These are phyloP conservation scores for Alectoris magna DNA, from an alignment of 2,797 vertebrate genomes.

Conservation along the genomic window DNA sequence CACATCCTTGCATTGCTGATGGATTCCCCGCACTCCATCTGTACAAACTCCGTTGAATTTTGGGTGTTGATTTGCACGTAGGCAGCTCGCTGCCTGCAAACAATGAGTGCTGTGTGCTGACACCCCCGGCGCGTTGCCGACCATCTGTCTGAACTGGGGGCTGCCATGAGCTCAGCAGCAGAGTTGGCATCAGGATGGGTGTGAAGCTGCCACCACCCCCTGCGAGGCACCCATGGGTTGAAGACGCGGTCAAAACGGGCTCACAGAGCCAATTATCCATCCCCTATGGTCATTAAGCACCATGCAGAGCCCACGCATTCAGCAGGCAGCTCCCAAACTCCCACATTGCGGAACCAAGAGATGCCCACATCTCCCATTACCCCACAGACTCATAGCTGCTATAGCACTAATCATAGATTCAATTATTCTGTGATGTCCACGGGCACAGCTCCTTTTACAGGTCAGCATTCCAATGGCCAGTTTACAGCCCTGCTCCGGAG, in stretches of 20 bases:
- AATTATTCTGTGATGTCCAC: too few relatives aligned
- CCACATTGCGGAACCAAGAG: background rate
- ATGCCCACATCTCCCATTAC: background rate
- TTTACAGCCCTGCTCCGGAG: background rate
- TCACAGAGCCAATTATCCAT: background rate
- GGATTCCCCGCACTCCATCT: background rate
- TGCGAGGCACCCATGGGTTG: accelerated
- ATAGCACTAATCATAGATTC: too few relatives aligned
- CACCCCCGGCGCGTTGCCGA: background rate
- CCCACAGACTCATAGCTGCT: too few relatives aligned
- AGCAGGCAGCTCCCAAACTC: background rate
- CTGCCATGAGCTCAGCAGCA: background rate
- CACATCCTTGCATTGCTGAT: accelerated
- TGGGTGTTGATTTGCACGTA: background rate
- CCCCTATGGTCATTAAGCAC: accelerated
- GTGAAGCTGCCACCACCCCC: background rate
- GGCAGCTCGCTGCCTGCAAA: background rate
- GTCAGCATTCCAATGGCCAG: background rate
- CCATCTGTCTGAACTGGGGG: slow-evolving; percentile 3
- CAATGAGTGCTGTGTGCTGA: background rate
- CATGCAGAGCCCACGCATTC: background rate
- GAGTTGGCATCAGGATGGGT: background rate
- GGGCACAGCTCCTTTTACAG: background rate
- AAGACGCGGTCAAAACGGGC: accelerated
- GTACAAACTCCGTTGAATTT: background rate